These are phyloP conservation scores for Urosaurus nigricauda DNA, from an alignment of 2,797 vertebrate species.

Conservation along the genomic window DNA sequence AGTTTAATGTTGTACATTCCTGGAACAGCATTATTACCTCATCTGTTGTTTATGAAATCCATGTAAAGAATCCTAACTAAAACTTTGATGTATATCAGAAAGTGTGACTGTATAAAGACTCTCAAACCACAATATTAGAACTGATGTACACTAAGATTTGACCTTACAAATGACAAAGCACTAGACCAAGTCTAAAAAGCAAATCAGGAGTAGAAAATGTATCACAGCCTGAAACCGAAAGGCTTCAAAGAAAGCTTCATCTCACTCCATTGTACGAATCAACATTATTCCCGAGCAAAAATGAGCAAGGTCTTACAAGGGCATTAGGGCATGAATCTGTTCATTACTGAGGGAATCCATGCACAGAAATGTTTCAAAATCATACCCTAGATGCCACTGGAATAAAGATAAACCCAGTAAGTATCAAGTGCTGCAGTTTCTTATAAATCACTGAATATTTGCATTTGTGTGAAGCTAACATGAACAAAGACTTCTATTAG, in stretches of 20 bases:
- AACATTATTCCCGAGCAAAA: background rate
- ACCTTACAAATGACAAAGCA: background rate
- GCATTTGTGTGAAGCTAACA: background rate
- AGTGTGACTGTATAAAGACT: background rate
- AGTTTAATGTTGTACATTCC: background rate
- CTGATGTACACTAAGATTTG: background rate
- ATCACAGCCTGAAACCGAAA: background rate
- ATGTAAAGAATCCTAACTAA: conserved; percentile 1
- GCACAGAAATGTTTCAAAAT: background rate
- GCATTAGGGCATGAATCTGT: background rate
- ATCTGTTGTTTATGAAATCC: background rate
- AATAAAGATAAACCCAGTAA: background rate
- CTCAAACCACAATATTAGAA: background rate
- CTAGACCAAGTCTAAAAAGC: background rate
- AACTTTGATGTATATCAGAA: background rate
- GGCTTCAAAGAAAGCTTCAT: background rate
- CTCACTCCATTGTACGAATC: background rate
- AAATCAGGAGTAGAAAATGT: background rate
- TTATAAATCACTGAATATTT: background rate
- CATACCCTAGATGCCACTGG: too few species aligned
- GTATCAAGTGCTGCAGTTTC: background rate
- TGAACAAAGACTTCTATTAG: background rate
- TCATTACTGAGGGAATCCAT: background rate
- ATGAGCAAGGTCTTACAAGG: background rate
- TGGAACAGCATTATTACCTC: background rate